Evolutionary conservation across 2,113 vertebrate genomes (phyloP).

Genomic region (Percopsis transmontana): DNA sequence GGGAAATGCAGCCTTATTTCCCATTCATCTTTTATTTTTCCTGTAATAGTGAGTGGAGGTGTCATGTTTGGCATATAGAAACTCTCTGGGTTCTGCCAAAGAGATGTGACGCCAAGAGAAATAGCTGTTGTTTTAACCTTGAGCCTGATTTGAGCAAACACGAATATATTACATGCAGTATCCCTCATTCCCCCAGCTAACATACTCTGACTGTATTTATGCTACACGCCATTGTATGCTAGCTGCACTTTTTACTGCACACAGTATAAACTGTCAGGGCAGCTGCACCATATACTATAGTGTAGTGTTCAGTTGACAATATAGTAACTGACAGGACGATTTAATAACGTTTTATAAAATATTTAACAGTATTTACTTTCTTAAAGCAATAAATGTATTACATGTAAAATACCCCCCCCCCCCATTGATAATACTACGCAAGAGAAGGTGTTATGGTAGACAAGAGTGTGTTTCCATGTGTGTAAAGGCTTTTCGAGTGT

Average conservation of each 20-base stretch:
- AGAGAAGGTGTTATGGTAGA: slow-evolving; percentile 22
- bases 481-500: slow-evolving; percentile 6
- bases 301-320: slow-evolving; percentile 37
- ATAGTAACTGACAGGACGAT: slow-evolving; percentile 1
- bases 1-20: slow-evolving; percentile 66
- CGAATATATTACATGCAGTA: slow-evolving; percentile 73
- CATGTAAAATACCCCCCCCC: background rate
- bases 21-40: slow-evolving; percentile 69
- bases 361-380: background rate
- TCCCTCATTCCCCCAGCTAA: slow-evolving; percentile 52
- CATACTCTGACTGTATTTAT: slow-evolving; percentile 52
- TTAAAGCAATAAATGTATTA: background rate
- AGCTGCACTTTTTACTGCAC: slow-evolving; percentile 59
- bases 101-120: slow-evolving; percentile 72
- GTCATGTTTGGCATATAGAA: slow-evolving; percentile 70
- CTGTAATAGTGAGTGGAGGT: slow-evolving; percentile 67
- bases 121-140: slow-evolving; percentile 80
- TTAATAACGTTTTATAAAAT: background rate
- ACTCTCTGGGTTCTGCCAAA: slow-evolving; percentile 68
- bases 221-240: slow-evolving; percentile 55
- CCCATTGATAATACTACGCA: slow-evolving; percentile 18
- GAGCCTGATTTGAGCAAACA: slow-evolving; percentile 78
- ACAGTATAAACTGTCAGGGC: slow-evolving; percentile 25
- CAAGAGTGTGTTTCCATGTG: slow-evolving; percentile 3
- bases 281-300: too few species aligned